Evolutionary conservation across 2,888 invertebrate species (phyloP).

Genomic region (Drosophila fungiperda): DNA sequence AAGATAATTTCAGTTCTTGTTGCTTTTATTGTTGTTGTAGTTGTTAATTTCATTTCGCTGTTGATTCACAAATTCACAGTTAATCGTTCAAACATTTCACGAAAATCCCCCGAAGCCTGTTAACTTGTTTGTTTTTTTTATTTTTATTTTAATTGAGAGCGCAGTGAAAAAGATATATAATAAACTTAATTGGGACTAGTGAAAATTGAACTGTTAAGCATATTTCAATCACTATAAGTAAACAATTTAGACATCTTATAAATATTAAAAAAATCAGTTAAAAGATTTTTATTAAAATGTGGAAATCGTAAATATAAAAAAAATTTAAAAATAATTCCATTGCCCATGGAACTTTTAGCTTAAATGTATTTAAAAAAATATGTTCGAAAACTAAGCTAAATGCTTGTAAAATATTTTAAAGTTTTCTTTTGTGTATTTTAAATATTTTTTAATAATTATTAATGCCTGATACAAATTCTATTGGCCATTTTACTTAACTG

Average conservation of each 20-base stretch:
- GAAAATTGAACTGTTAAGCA: background rate
- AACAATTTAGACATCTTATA: too few species aligned
- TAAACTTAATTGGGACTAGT: background rate
- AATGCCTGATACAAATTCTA: rapidly evolving
- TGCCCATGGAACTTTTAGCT: too few species aligned
- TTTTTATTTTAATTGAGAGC: conserved; percentile 52
- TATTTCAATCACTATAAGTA: background rate
- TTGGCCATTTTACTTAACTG: background rate
- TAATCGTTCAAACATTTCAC: conserved; percentile 55
- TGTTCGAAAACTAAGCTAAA: background rate
- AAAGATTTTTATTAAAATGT: background rate
- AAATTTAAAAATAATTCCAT: background rate
- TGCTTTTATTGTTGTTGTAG: conserved; percentile 22
- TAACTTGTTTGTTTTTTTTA: conserved; percentile 16
- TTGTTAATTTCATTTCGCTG: conserved; percentile 26
- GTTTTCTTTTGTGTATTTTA: background rate
- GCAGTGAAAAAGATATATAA: background rate
- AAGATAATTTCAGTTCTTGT: conserved; percentile 50
- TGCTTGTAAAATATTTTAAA: background rate
- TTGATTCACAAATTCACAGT: conserved; percentile 72
- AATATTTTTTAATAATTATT: background rate
- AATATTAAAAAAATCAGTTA: too few species aligned
- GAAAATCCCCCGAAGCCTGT: conserved; percentile 5
- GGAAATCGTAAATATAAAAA: background rate
- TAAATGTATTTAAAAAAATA: background rate